Base-by-base conservation (phyloP, 2,797 vertebrate species). In the Tenualosa thibaudeaui region DNA sequence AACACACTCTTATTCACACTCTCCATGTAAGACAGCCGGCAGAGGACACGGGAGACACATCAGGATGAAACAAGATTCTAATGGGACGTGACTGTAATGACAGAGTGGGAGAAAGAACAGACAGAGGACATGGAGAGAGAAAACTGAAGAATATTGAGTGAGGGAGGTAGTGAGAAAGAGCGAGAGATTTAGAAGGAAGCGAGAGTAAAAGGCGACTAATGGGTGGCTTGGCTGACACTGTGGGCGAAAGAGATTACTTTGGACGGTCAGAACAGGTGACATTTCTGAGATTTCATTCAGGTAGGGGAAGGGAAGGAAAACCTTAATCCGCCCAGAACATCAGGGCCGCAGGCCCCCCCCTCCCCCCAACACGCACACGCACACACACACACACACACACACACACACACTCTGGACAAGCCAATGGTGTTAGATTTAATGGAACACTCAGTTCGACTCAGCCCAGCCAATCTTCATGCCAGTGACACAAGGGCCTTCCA, bases 201-300 rank as follows among this genome's bases (percentile, higher is more conserved):
- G 4, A 15, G 12, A 37, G 31, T 75, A 75, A 75, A 40, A 17
- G 68, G 40, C 15, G 1, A 84, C 86, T 88, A 91, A 90, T 82
- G 82, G 87, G 88, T 62, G 86, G 8, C 0, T 86, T 88, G 86
- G 88, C 89, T 89, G 90, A 90, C 88, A 88, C 82, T 53, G 90
- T 15, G 53, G 86, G 85, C 37, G 85, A 84, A 51, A 15, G 75
- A 89, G 86, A 84, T 87, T 89, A 89, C 86, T 86, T 83, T 82
- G 83, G 83, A 86, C 56, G 40, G 87, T 88, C 90, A 89, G 81
- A 87, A 81, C 90, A 90, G 89, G 86, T 82, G 87, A 88, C 83
- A 90, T 92, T 93, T 93, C 90, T 93, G 87, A 94, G 92, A 90
- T 89, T 92, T 93, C 88, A 91, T 84, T 91, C 83, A 87, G 83